Evolutionary conservation across 2,888 invertebrate species (phyloP).

Genomic region (Trichogramma dendrolimi): DNA sequence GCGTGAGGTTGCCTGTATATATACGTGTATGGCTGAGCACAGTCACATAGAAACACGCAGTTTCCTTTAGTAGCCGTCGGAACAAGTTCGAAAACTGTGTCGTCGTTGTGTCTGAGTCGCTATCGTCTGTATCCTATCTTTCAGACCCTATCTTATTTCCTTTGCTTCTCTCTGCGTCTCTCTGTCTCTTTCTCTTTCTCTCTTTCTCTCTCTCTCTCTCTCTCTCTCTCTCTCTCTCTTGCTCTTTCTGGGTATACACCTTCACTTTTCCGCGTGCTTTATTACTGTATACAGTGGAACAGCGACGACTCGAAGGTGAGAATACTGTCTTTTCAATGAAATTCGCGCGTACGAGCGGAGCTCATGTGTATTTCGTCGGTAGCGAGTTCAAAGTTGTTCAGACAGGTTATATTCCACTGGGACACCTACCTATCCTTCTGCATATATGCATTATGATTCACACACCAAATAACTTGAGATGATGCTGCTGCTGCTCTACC

Average conservation of each 20-base stretch:
- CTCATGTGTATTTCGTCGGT: no score
- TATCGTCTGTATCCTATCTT: background rate
- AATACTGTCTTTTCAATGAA: no score
- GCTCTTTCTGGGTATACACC: background rate
- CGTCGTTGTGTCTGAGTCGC: conserved; percentile 3
- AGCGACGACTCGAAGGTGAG: background rate
- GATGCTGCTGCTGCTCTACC: no score
- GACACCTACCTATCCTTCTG: no score
- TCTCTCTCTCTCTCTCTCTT: background rate
- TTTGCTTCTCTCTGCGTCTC: background rate
- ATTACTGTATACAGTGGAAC: background rate
- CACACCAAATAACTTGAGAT: no score
- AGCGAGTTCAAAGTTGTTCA: no score
- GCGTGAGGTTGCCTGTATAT: no score
- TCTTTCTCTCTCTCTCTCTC: background rate
- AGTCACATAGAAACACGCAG: background rate
- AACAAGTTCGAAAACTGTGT: conserved; percentile 22
- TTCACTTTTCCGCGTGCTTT: background rate
- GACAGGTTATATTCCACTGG: no score
- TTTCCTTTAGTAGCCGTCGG: background rate
- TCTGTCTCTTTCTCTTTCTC: background rate
- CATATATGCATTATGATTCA: no score
- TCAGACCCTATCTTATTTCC: conserved; percentile 17
- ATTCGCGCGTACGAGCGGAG: no score
- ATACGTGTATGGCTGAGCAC: no score